Evolutionary conservation across 1,140 invertebrate species (phyloP).

Genomic region (Caerostris darwini): DNA sequence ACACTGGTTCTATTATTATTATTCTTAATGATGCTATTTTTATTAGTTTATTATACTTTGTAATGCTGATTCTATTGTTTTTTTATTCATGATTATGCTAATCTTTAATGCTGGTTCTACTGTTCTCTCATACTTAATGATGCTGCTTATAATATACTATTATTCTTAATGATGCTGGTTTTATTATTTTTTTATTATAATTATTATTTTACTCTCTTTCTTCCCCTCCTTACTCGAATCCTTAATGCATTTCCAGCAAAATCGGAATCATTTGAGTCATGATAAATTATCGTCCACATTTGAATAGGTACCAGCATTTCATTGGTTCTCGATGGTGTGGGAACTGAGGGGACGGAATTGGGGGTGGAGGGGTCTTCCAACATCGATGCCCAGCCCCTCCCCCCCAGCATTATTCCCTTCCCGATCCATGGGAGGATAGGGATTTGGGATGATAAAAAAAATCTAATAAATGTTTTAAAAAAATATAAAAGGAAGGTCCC

Average conservation of each 20-base stretch:
- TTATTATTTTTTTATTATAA: slow-evolving; percentile 12
- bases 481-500: background rate
- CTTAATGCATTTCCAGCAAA: slow-evolving; percentile 69
- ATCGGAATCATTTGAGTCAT: slow-evolving; percentile 75
- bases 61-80: no score
- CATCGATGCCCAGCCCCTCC: background rate
- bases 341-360: background rate
- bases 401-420: slow-evolving; percentile 35
- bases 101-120: no score
- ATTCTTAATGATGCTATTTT: no score
- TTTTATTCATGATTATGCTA: no score
- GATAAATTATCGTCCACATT: slow-evolving; percentile 75
- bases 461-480: background rate
- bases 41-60: no score
- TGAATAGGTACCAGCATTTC: slow-evolving; percentile 75
- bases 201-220: slow-evolving; percentile 19
- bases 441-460: background rate
- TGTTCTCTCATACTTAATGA: no score
- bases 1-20: no score
- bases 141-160: no score
- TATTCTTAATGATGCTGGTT: no score
- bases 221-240: background rate
- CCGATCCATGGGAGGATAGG: slow-evolving; percentile 66
- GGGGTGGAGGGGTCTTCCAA: no score
- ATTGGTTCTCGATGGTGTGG: slow-evolving; percentile 55